Percentiles rank a stretch among this genome's conserved stretches.
These are phyloP conservation scores for Schrankia costaestrigalis DNA, from an alignment of 2,888 invertebrate species.

Conservation along the genomic window DNA sequence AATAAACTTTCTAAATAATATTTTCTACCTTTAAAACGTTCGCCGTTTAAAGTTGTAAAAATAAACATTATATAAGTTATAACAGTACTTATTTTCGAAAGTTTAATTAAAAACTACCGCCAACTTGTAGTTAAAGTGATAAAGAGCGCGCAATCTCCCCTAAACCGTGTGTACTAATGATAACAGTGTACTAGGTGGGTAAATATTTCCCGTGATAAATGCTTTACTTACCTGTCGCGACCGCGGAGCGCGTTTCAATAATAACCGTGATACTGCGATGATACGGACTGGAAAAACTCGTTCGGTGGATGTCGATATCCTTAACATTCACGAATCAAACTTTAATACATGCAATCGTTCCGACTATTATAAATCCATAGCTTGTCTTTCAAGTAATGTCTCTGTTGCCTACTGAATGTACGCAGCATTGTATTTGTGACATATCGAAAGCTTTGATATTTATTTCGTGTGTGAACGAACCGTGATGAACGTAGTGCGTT, in stretches of 20 bases:
- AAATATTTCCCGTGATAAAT: constrained; percentile 75
- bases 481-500: constrained; percentile 56
- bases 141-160: constrained; percentile 50
- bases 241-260: constrained; percentile 76
- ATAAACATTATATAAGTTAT: too few species aligned
- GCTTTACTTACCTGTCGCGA: constrained; percentile 77
- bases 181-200: constrained; percentile 54
- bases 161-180: constrained; percentile 48
- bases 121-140: constrained; percentile 34
- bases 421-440: constrained; percentile 39
- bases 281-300: constrained; percentile 80
- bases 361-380: constrained; percentile 36
- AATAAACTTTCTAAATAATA: constrained; percentile 68
- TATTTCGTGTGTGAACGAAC: constrained; percentile 44
- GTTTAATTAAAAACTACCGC: constrained; percentile 19
- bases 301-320: constrained; percentile 79
- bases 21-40: constrained; percentile 9
- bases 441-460: constrained; percentile 27
- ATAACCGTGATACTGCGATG: constrained; percentile 81
- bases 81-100: too few species aligned
- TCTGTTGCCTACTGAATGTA: constrained; percentile 2
- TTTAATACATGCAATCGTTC: constrained; percentile 27
- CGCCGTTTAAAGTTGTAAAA: not conserved
- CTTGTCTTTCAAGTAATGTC: constrained; percentile 8
- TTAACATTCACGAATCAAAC: constrained; percentile 59